Base-by-base conservation (phyloP, 2,888 invertebrate species). In the Candidula unifasciata region DNA sequence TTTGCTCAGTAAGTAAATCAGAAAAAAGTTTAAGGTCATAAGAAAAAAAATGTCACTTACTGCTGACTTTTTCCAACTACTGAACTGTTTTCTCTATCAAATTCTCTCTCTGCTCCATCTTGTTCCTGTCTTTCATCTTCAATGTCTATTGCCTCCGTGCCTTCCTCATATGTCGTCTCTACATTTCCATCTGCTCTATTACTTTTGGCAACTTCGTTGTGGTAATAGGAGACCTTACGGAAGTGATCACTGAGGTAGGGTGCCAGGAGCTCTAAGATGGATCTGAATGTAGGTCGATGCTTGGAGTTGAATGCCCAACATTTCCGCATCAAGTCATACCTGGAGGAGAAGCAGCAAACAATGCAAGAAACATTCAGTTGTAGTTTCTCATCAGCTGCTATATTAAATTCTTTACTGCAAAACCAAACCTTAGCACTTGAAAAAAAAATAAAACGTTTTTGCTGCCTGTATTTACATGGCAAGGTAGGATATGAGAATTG, bases 301-400 rank as follows among this genome's bases (percentile, higher is more conserved):
- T 95, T 94, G 0, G 97, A 96, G 89, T 96, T 96, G 93, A 97
- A 97, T 90, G 96, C 95, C 99, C 99, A 99, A 94, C 98, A 99
- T 87, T 95, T 95, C 89, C 96, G 95, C 99, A 99, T 99, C 88
- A 99, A 94, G 88, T 96, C 95, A 94, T 97, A 98, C 85, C 94
- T 94, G 89, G 54, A 76, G 66, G 27, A 82, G 44, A 30, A 37
- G 35, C 8, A 68, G n/a, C 8, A 68, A 68, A 10, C 10, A 68
- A 68, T n/a, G n/a, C 10, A 68, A n/a, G 18, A 69, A 69, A 69
- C 18, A 69, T 69, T 33, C 69, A 69, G 30, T 8, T 33, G 33
- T n/a, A 69, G 8, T 16, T 3, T 24, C 21, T n/a, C 21, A 60
- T 60, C 6, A 13, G 60, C 18, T 60, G 24, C 18, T 13, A 44